Base-by-base conservation (phyloP, 1,140 invertebrate species). In the Philopotamus ludificatus region DNA sequence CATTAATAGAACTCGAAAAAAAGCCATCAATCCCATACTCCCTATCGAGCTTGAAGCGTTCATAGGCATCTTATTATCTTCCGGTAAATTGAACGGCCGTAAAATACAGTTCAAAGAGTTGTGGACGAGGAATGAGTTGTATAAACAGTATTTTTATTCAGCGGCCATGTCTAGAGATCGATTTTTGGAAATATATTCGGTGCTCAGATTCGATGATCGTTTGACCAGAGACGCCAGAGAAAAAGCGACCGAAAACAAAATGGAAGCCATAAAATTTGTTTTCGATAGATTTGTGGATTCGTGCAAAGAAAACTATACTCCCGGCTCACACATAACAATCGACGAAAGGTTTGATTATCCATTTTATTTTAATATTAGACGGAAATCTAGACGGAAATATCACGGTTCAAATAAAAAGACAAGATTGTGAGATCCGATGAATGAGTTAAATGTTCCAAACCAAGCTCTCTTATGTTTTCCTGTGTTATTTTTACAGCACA, bases 121-220 rank as follows among this genome's bases (percentile, higher is more conserved):
- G 25, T 60, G 57, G 57, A 9, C 57, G 4, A 21, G n/a, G 4
- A 21, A 60, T 23, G 57, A 20, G 7, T 42, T 42, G n/a, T 61
- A 47, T 47, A 21, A 8, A 15, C 58, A 61, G 22, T 25, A 16
- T 3, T 61, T 60, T 23, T 60, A 8, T 21, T 21, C 58, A 9
- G 58, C 58, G 15, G 58, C 58, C 8, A 61, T 61, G 58, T 61
- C 58, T 20, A 18, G 58, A 47, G 44, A 61, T 25, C 15, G 58
- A 49, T 61, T 61, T 49, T 21, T 23, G 7, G 22, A 44, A 21
- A 22, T 61, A 22, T 61, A n/a, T 61, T 47, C 42, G 15, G 2
- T 21, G 15, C 3, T 61, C 15, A 1, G 58, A 22, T 61, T 49
- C 23, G 58, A 61, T 25, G 23, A 61, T 49, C 15, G 44, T 47